Percentiles rank a stretch among this genome's conserved stretches.
These are phyloP conservation scores for Yasuhikotakia modesta DNA, from an alignment of 2,797 vertebrate genomes.

Conservation along the genomic window DNA sequence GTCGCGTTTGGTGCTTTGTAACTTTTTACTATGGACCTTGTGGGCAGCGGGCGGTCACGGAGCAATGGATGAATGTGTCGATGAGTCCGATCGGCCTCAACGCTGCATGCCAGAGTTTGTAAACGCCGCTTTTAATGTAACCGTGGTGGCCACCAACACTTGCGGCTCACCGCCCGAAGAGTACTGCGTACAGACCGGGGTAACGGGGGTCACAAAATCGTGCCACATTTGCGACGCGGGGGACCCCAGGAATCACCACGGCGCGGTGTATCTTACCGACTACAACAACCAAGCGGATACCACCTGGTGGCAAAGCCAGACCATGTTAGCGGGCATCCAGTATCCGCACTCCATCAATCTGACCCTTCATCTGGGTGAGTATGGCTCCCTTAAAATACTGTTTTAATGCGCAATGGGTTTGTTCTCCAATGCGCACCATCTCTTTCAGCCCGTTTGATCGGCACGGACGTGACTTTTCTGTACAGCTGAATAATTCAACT, in stretches of 20 bases:
- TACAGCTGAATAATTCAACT: neutral
- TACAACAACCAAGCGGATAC: slow-evolving; percentile 97
- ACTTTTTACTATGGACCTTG: slow-evolving; percentile 57
- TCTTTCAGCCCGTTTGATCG: no score
- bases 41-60: slow-evolving; percentile 62
- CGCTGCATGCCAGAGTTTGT: slow-evolving; percentile 98
- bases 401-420: neutral
- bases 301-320: slow-evolving; percentile 99
- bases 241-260: slow-evolving; percentile 86
- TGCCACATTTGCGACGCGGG: slow-evolving; percentile 94
- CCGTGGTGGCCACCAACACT: slow-evolving; percentile 94
- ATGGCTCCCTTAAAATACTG: neutral
- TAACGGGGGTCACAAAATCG: slow-evolving; percentile 97
- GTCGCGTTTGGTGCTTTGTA: slow-evolving; percentile 54
- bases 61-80: slow-evolving; percentile 91
- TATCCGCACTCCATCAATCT: slow-evolving; percentile 93
- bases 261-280: slow-evolving; percentile 91
- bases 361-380: slow-evolving; percentile 94
- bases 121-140: slow-evolving; percentile 95
- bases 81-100: slow-evolving; percentile 80
- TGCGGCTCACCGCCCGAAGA: slow-evolving; percentile 94
- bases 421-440: no score
- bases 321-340: slow-evolving; percentile 96
- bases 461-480: neutral
- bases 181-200: slow-evolving; percentile 98